These are phyloP conservation scores for Actinia equina DNA, from an alignment of 64 coral and sea anemone genomes.

Conservation along the genomic window DNA sequence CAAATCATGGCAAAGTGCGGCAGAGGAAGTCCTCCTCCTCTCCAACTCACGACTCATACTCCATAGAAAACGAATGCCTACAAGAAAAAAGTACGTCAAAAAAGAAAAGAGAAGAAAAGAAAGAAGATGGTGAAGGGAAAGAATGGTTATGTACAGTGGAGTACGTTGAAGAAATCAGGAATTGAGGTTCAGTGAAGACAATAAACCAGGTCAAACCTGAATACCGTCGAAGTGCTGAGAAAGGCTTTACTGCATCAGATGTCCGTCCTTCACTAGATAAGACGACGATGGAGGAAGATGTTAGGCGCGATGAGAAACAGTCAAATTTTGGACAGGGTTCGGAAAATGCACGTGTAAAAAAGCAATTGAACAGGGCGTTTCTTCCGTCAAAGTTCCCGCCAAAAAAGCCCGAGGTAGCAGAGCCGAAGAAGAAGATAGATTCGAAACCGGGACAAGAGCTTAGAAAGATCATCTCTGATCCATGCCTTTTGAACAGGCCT, in stretches of 20 bases:
- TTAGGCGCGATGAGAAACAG: background rate
- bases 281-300: background rate
- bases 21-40: background rate
- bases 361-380: background rate
- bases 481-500: background rate
- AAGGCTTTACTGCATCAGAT: background rate
- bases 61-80: background rate
- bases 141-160: background rate
- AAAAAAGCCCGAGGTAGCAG: background rate
- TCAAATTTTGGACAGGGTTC: background rate
- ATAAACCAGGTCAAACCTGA: background rate
- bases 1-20: background rate
- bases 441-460: background rate
- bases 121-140: background rate
- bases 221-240: background rate
- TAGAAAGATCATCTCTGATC: slow-evolving; percentile 10
- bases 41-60: background rate
- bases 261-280: background rate
- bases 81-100: background rate
- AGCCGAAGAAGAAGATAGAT: background rate
- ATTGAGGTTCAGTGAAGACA: background rate
- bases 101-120: background rate
- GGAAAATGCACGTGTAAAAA: background rate
- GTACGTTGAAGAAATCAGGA: background rate
- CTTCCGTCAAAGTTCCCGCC: background rate